Conservation (phyloP, 2,797 vertebrate species). For the Alosa sapidissima region DNA sequence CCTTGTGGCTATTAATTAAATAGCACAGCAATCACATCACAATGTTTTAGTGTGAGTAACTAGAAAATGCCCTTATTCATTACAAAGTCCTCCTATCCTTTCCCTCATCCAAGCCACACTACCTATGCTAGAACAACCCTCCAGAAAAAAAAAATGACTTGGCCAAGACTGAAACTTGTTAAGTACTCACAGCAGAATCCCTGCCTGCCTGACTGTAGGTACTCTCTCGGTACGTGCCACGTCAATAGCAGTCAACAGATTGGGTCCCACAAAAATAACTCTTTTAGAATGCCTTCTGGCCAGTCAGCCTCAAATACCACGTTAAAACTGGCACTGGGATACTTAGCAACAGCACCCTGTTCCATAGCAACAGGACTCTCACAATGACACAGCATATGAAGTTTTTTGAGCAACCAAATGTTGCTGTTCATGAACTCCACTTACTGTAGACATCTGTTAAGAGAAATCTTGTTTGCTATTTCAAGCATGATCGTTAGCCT, state of each 20-base stretch:
- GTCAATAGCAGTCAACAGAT: constrained; percentile 20
- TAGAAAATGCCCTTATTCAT: neutral
- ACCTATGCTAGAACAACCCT: neutral
- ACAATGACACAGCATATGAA: constrained; percentile 45
- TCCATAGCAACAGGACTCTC: constrained; percentile 56
- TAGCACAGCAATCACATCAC: neutral
- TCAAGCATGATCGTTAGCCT: neutral
- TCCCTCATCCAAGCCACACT: neutral
- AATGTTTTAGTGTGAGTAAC: neutral
- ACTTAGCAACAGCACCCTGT: constrained; percentile 51
- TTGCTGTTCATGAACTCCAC: neutral
- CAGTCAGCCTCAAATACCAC: constrained; percentile 53
- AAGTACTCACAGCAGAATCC: neutral
- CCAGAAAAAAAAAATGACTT: neutral
- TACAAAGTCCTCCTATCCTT: neutral
- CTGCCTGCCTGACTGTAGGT: neutral
- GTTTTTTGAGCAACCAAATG: constrained; percentile 29
- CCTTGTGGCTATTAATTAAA: neutral
- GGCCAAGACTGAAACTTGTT: neutral
- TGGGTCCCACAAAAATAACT: constrained; percentile 34
- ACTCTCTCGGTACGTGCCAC: neutral
- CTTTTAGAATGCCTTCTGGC: constrained; percentile 35
- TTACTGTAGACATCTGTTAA: neutral
- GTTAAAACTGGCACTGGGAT: constrained; percentile 43
- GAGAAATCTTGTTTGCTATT: neutral